Conservation (phyloP, 2,113 vertebrate species). For the Poeciliopsis turrubarensis region DNA sequence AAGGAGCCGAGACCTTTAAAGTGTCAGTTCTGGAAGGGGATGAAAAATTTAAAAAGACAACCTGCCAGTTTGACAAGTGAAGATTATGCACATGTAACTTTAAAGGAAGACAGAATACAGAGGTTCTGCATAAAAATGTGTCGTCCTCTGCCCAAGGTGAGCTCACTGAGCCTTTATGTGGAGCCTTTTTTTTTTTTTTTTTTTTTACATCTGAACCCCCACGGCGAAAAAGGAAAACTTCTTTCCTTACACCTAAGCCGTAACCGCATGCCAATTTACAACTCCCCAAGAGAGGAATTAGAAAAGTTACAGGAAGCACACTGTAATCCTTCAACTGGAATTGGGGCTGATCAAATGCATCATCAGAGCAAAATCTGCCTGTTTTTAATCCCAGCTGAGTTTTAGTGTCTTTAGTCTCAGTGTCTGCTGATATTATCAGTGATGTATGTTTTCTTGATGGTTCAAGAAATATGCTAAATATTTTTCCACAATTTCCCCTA, state of each 20-base stretch:
- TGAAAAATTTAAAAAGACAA: constrained; percentile 25
- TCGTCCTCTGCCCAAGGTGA: constrained; percentile 56
- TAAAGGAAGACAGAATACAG: constrained; percentile 27
- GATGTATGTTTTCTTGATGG: background rate
- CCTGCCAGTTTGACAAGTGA: constrained; percentile 52
- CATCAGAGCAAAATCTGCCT: background rate
- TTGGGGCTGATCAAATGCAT: constrained; percentile 3
- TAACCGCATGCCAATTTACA: constrained; percentile 52
- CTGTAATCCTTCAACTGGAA: constrained; percentile 2
- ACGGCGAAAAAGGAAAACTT: constrained; percentile 32
- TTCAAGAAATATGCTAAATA: background rate
- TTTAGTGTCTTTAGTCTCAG: background rate
- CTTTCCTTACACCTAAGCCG: constrained; percentile 34
- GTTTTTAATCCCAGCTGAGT: background rate
- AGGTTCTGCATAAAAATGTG: constrained; percentile 35
- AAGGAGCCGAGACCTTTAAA: constrained; percentile 55
- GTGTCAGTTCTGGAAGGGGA: constrained; percentile 35
- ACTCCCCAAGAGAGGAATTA: constrained; percentile 46
- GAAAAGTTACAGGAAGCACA: constrained; percentile 10
- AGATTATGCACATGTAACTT: constrained; percentile 61
- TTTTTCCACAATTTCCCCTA: background rate
- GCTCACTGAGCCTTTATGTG: constrained; percentile 40
- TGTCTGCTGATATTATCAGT: no score
- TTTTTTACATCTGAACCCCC: constrained; percentile 22
- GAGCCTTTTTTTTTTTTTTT: constrained; percentile 13